A percentile compares a stretch with the other conserved stretches of the same genome.
These are phyloP conservation scores for Spea multiplicata DNA, from an alignment of 2,113 vertebrate species.

Conservation along the genomic window DNA sequence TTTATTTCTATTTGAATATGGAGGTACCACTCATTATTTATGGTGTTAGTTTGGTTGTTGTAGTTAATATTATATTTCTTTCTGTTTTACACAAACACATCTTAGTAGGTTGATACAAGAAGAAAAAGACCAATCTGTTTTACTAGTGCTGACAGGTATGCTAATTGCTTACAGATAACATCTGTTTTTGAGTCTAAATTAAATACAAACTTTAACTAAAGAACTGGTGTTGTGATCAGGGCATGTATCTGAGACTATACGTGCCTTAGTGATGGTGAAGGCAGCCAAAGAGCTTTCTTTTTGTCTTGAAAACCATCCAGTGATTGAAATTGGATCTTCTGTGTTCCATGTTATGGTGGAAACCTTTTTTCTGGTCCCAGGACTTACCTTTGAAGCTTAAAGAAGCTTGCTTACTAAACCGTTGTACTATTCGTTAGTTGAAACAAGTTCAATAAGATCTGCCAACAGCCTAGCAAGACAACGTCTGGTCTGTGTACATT, in stretches of 20 bases:
- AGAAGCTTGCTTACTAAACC: conserved; percentile 7
- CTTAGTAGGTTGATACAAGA: conserved; percentile 22
- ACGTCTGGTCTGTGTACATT: conserved; percentile 4
- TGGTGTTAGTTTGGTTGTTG: conserved; percentile 5
- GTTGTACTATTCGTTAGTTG: conserved; percentile 2
- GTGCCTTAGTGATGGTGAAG: conserved; percentile 11
- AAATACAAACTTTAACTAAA: conserved; percentile 33
- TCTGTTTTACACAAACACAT: conserved; percentile 32
- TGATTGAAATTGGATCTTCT: conserved; percentile 28
- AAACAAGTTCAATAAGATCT: conserved; percentile 17
- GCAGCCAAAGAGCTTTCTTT: conserved; percentile 16
- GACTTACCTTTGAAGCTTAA: conserved; percentile 24
- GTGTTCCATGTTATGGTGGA: neutral
- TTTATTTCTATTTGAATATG: conserved; percentile 6
- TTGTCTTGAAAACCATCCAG: conserved; percentile 3
- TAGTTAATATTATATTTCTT: conserved; percentile 26
- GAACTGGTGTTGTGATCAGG: neutral
- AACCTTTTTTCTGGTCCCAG: conserved; percentile 1
- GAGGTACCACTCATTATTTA: conserved; percentile 5
- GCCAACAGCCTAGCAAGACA: conserved; percentile 18
- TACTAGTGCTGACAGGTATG: conserved; percentile 41
- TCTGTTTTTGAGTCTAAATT: conserved; percentile 23
- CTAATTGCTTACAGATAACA: conserved; percentile 47
- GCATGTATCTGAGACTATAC: conserved; percentile 10
- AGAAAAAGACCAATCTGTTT: conserved; percentile 36